These are phyloP conservation scores for Dendrolimus kikuchii DNA, from an alignment of 1,140 invertebrate species.

Conservation along the genomic window DNA sequence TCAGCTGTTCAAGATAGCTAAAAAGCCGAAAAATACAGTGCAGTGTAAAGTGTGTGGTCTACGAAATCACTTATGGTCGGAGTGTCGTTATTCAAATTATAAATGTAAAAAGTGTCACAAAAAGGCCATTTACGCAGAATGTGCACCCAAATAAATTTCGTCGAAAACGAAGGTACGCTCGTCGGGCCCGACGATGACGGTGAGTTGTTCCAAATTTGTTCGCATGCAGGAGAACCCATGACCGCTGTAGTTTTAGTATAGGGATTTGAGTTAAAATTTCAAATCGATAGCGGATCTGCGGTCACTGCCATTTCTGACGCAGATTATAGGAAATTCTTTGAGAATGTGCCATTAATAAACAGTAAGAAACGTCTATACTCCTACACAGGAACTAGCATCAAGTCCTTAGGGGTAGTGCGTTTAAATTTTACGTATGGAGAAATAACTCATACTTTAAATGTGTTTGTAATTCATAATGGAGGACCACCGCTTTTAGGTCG, in stretches of 20 bases:
- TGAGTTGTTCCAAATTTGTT: slow-evolving; percentile 11
- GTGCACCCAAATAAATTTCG: slow-evolving; percentile 7
- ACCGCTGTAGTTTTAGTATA: slow-evolving; percentile 4
- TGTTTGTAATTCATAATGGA: slow-evolving; percentile 8
- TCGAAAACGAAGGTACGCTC: neutral
- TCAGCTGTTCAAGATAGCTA: slow-evolving; percentile 5
- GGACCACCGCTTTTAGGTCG: slow-evolving; percentile 13
- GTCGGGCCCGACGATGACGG: slow-evolving; percentile 2
- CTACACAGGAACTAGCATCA: slow-evolving; percentile 6
- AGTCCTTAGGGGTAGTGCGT: slow-evolving; percentile 1
- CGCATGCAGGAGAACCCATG: slow-evolving; percentile 9
- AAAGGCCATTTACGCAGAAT: slow-evolving; percentile 9
- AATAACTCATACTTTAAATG: neutral
- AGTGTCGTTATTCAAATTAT: slow-evolving; percentile 2
- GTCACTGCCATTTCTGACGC: slow-evolving; percentile 4
- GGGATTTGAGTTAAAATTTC: slow-evolving; percentile 6
- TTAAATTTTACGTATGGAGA: slow-evolving; percentile 5
- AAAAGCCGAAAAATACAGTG: neutral
- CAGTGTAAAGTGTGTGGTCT: slow-evolving; percentile 8
- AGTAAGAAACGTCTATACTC: slow-evolving; percentile 7
- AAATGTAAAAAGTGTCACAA: slow-evolving; percentile 7
- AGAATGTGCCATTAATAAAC: slow-evolving; percentile 5
- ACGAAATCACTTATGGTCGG: slow-evolving; percentile 1
- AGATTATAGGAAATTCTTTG: slow-evolving; percentile 4
- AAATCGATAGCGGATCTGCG: slow-evolving; percentile 13